Evolutionary conservation across 2,797 vertebrate genomes (phyloP).

Genomic region (Tachyglossus aculeatus): DNA sequence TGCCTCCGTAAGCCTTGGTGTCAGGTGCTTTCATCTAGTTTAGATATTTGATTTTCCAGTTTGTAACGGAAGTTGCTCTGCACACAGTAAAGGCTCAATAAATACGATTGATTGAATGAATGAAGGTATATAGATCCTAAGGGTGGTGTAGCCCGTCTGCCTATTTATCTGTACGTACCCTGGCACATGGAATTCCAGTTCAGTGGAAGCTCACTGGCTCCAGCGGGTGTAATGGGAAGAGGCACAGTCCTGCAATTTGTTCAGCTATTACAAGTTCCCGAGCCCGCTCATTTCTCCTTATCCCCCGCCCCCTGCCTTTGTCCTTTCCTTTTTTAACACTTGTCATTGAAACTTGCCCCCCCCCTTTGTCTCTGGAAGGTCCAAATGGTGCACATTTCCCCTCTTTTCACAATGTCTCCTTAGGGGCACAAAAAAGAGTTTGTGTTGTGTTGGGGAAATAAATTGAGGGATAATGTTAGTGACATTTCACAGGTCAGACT

Average conservation of each 20-base stretch:
- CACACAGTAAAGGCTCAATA: no score
- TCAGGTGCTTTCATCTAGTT: conserved; percentile 37
- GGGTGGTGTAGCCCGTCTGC: conserved; percentile 4
- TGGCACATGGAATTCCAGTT: conserved; percentile 72
- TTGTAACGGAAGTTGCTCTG: conserved; percentile 19
- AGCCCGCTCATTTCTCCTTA: neutral
- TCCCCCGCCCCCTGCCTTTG: conserved; percentile 45
- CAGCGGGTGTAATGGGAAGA: conserved; percentile 6
- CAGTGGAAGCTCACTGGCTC: conserved; percentile 8
- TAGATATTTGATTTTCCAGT: conserved; percentile 33
- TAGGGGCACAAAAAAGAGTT: conserved; percentile 9
- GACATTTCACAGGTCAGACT: conserved; percentile 3
- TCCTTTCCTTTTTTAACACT: conserved; percentile 46
- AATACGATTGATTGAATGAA: no score
- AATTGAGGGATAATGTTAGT: conserved; percentile 21
- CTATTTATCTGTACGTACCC: conserved; percentile 39
- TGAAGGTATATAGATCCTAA: neutral
- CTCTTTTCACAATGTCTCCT: conserved; percentile 13
- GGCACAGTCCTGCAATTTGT: conserved; percentile 44
- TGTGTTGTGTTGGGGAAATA: conserved; percentile 6
- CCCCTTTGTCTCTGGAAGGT: conserved; percentile 57
- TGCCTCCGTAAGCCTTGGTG: conserved; percentile 6
- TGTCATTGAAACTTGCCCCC: conserved; percentile 51
- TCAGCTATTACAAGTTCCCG: conserved; percentile 61
- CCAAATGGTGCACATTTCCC: conserved; percentile 45